These are phyloP conservation scores for Pyrocoelia pectoralis DNA, from an alignment of 2,888 invertebrate genomes.

Conservation along the genomic window DNA sequence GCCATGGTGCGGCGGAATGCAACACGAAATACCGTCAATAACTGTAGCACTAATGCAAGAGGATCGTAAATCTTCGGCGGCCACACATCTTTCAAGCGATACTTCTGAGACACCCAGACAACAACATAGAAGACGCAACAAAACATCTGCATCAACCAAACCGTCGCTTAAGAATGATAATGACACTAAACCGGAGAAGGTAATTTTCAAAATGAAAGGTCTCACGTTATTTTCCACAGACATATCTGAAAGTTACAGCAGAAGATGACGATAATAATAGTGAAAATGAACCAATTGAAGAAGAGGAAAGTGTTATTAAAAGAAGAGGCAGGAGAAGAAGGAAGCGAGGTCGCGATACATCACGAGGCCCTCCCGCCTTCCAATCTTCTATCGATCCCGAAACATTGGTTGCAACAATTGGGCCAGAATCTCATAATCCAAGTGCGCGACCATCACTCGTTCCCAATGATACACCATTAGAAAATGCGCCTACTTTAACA, in stretches of 20 bases:
- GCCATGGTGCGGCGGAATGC: slow-evolving; percentile 61
- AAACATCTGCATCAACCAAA: slow-evolving; percentile 21
- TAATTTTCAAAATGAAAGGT: neutral
- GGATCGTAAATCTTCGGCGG: slow-evolving; percentile 26
- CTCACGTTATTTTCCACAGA: slow-evolving; percentile 2
- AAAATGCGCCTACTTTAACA: neutral
- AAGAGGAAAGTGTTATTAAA: slow-evolving; percentile 68
- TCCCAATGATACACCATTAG: slow-evolving; percentile 52
- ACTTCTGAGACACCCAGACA: slow-evolving; percentile 18
- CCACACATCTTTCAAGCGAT: too few species aligned
- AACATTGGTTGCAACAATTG: slow-evolving; percentile 65
- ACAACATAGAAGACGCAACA: slow-evolving; percentile 27
- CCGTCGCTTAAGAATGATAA: slow-evolving; percentile 14
- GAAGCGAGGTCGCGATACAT: slow-evolving; percentile 57
- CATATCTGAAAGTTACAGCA: slow-evolving; percentile 15
- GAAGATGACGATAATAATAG: slow-evolving; percentile 46
- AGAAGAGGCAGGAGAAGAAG: slow-evolving; percentile 64
- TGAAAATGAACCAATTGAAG: slow-evolving; percentile 62
- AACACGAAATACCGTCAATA: slow-evolving; percentile 56
- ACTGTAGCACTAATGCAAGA: slow-evolving; percentile 51
- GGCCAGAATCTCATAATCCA: slow-evolving; percentile 70
- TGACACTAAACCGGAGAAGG: slow-evolving; percentile 16
- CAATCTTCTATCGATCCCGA: slow-evolving; percentile 69
- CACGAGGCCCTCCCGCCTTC: slow-evolving; percentile 53
- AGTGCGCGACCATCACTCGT: slow-evolving; percentile 73